A percentile compares a stretch with the other conserved stretches of the same genome.
phyloP scores from a whole-genome alignment of 2,113 vertebrate genomes.

The Apistogramma diplotaenia region DNA sequence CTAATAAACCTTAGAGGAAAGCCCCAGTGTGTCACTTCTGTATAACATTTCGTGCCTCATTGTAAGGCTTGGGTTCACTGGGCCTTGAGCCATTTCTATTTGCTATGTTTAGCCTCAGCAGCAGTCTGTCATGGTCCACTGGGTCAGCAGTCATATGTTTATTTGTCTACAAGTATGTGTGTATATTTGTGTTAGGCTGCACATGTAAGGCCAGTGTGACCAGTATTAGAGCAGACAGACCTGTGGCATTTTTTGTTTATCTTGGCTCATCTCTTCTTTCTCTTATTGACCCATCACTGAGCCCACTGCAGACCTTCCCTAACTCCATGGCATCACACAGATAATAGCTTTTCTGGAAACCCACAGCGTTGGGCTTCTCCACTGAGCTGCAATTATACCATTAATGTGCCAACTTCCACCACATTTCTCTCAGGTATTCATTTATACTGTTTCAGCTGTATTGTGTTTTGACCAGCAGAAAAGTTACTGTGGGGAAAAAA shows the following conservation, averaged over 20 bases:
- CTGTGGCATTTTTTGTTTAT: conserved; percentile 42
- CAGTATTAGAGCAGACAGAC: background rate
- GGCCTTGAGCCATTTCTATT: conserved; percentile 47
- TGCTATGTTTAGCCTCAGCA: conserved; percentile 33
- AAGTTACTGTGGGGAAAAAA: background rate
- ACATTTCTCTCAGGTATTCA: conserved; percentile 18
- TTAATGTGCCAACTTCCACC: conserved; percentile 41
- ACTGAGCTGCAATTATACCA: conserved; percentile 47
- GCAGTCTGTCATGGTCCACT: conserved; percentile 45
- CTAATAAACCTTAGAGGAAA: background rate
- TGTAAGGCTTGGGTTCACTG: background rate
- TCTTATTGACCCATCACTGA: conserved; percentile 45
- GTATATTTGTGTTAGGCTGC: background rate
- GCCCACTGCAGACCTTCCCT: conserved; percentile 11
- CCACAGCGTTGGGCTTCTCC: conserved; percentile 22
- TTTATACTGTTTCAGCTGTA: conserved; percentile 19
- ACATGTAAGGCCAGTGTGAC: conserved; percentile 1
- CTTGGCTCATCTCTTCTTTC: conserved; percentile 19
- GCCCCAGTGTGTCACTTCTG: background rate
- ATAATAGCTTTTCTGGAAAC: conserved; percentile 61
- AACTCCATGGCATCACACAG: conserved; percentile 13
- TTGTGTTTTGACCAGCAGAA: background rate
- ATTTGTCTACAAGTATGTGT: conserved; percentile 33
- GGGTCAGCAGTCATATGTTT: conserved; percentile 38
- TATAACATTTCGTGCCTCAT: background rate